Evolutionary conservation across 2,888 invertebrate species (phyloP), one percentile per base, ranked within the genome.

Genomic region (Limulus polyphemus): DNA sequence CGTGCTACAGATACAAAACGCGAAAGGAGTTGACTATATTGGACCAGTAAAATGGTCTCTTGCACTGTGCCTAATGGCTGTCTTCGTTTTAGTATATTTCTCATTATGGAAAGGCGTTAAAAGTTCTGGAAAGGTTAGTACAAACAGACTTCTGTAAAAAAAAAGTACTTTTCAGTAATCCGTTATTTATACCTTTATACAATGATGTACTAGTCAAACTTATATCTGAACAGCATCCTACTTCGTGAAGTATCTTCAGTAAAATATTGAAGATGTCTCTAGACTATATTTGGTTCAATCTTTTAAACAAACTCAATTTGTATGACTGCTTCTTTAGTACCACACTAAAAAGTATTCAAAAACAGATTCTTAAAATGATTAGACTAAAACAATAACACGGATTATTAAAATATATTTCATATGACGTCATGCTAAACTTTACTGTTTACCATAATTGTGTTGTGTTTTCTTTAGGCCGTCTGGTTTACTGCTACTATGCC

Each of bases 401-500:
- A 32, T 32, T 32, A 3, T 32, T 1, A 32, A 32, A 32, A 32
- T 7, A 32, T 32, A 32, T 5, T 32, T 32, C 3, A 32, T 7
- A 32, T 7, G 32, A 32, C 32, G 32, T 32, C 32, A 7, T 7
- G 32, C 32, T 32, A 32, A 32, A 32, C 32, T 2, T 32, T 32
- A 32, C 3, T 32, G 32, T 32, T 32, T 32, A 32, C 32, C 32
- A 32, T 32, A 32, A 32, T 32, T 32, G 7, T 32, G 32, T 32
- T 32, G 1, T 54, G 32, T 54, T 54, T 54, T 9, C 60, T 60
- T 55, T 59, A 68, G 69, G 70, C 67, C 11, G 70, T 70, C 16
- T 95, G 94, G 94, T 85, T 95, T 64, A 95, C 95, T 32, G 95
- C 95, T 3, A 78, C 93, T 64, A 88, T 92, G 50, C 95, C 95